Percentiles rank a stretch among this genome's conserved stretches.
phyloP scores from a whole-genome alignment of 2,888 invertebrate species.

The Callyntrura sp. region DNA sequence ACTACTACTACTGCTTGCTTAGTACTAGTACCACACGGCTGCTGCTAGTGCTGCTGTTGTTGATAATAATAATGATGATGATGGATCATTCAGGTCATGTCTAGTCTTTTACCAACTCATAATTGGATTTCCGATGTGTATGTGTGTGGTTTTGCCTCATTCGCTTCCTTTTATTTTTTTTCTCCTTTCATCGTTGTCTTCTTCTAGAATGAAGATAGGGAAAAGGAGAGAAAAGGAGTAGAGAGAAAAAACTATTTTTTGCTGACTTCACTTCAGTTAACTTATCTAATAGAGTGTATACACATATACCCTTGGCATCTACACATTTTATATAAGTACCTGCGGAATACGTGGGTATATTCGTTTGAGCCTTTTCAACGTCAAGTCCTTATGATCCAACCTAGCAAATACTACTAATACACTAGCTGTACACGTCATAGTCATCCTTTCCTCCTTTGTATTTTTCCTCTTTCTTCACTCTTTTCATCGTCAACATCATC shows the following conservation, averaged over 20 bases:
- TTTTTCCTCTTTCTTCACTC: conserved; percentile 17
- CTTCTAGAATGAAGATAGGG: conserved; percentile 16
- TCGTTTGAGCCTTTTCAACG: too few species aligned
- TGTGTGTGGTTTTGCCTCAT: conserved; percentile 52
- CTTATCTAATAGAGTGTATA: conserved; percentile 63
- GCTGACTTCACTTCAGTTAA: conserved; percentile 72
- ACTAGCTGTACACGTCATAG: conserved; percentile 52
- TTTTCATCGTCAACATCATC: conserved; percentile 57
- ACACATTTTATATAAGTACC: too few species aligned
- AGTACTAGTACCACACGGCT: too few species aligned
- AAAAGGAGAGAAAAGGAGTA: not conserved
- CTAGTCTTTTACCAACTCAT: conserved; percentile 83
- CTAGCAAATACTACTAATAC: not conserved
- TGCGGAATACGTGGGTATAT: too few species aligned
- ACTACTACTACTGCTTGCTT: not conserved
- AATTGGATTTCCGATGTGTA: conserved; percentile 83
- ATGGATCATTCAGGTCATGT: conserved; percentile 83
- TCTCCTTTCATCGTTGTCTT: conserved; percentile 50
- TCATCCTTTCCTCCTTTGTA: conserved; percentile 33
- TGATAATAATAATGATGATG: conserved; percentile 75
- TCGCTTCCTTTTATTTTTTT: conserved; percentile 44
- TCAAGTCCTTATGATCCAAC: not conserved
- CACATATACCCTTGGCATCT: too few species aligned
- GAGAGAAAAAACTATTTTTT: conserved; percentile 60
- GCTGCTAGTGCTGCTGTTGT: conserved; percentile 35